phyloP scores from a whole-genome alignment of 2,888 invertebrate genomes.

The Cremastinae sp. region DNA sequence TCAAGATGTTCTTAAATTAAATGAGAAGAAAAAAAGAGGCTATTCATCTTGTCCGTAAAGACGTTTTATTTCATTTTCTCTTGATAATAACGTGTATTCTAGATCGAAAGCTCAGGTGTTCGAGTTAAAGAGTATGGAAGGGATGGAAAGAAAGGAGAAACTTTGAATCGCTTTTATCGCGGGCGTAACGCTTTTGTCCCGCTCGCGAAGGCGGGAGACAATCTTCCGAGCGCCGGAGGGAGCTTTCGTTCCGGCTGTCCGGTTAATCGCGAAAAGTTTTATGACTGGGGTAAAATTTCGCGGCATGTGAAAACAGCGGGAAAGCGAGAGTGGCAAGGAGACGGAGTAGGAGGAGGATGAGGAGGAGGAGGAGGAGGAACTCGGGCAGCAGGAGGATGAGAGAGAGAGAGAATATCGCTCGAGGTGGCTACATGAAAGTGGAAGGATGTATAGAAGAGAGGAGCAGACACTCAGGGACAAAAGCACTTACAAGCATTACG shows the following conservation, averaged over 20 bases:
- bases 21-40: no score
- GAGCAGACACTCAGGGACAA: conserved; percentile 41
- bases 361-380: conserved; percentile 3
- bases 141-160: not conserved
- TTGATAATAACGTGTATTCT: no score
- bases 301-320: conserved; percentile 34
- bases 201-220: not conserved
- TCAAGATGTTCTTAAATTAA: no score
- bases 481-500: conserved; percentile 53
- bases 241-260: conserved; percentile 54
- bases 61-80: no score
- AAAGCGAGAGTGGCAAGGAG: conserved; percentile 1
- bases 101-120: no score
- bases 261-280: conserved; percentile 59
- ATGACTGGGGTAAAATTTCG: conserved; percentile 43
- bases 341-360: conserved; percentile 2
- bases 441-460: conserved; percentile 11
- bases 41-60: no score
- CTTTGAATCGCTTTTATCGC: conserved; percentile 15
- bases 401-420: conserved; percentile 1
- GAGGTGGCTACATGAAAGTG: conserved; percentile 7
- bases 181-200: not conserved
- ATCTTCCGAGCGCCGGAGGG: not conserved
- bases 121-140: not conserved
- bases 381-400: not conserved